Evolutionary conservation across 2,113 vertebrate genomes (phyloP), one percentile per base, ranked within the genome.

Genomic region (Lycocorax pyrrhopterus): DNA sequence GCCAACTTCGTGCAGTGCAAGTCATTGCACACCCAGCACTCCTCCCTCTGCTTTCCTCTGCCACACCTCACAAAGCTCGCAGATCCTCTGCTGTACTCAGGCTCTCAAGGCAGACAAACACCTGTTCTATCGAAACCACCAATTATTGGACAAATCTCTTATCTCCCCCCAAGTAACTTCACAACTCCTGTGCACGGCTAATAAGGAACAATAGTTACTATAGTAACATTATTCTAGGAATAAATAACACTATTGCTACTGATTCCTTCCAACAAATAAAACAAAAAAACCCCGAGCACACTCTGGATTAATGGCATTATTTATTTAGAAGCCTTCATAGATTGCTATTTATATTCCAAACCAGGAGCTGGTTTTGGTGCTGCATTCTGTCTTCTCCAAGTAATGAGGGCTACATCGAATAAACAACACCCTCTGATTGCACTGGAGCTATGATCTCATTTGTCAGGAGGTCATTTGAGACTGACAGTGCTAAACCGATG

Each of bases 201-300:
- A 87, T 53, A 84, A 97, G 93, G 93, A 75, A 37, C 85, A 88
- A 88, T 6, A 35, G 98, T 98, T 97, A 96, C 98, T 97, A 98
- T 98, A 97, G 98, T 90, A 98, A 98, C 96, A 44, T 96, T 96
- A 96, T 96, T 96, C 91, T 91, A 96, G 93, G 85, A 96, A 94
- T 96, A 97, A 97, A 97, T 87, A 97, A 88, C 94, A 92, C 87
- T 84, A 92, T 89, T 62, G 44, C 92, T 97, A 97, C 93, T 39
- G 83, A 95, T 91, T 89, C 85, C 58, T 87, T 95, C 89, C 94
- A 72, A 91, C 71, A 92, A 96, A 97, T 83, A 94, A 90, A 97
- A 91, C 49, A 92, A 53, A 55, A 53, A 44, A 39, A 7, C 60
- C 85, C 56, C 4, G 5, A 96, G 90, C 91, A 44, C 62, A 64